Percentiles rank a stretch among this genome's conserved stretches.
Evolutionary conservation across 2,113 vertebrate genomes (phyloP).

Genomic region (Ivindomyrus marchei): DNA sequence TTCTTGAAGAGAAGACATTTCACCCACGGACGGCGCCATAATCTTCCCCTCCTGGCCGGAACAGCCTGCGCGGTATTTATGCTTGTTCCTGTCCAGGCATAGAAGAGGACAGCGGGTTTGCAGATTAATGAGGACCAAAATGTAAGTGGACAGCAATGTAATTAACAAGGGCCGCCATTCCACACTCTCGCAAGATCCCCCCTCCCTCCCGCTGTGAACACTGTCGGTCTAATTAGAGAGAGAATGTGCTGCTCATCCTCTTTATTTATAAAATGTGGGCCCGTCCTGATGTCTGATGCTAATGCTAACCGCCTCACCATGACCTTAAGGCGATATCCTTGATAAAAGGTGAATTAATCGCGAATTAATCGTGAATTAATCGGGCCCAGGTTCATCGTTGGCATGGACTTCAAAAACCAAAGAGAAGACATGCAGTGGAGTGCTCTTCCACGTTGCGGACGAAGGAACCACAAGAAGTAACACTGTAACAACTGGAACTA

Average conservation of each 20-base stretch:
- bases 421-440: not conserved
- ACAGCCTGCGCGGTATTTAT: conserved; percentile 3
- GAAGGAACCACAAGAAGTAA: not conserved
- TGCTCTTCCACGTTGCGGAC: not conserved
- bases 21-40: not conserved
- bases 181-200: not conserved
- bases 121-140: conserved; percentile 29
- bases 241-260: not conserved
- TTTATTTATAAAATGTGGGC: conserved; percentile 5
- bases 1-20: not conserved
- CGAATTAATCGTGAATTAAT: not conserved
- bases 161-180: conserved; percentile 24
- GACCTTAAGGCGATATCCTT: not conserved
- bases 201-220: not conserved
- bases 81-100: not conserved
- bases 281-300: not conserved
- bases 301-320: not conserved
- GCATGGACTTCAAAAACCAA: not conserved
- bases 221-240: conserved; percentile 29
- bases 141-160: conserved; percentile 26
- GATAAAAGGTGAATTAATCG: conserved; percentile 7
- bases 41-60: not conserved
- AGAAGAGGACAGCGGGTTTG: conserved; percentile 1
- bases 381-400: not conserved
- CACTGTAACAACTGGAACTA: not conserved